Evolutionary conservation across 2,797 vertebrate genomes (phyloP), one percentile per base, ranked within the genome.

Genomic region (Xerus rutilus): DNA sequence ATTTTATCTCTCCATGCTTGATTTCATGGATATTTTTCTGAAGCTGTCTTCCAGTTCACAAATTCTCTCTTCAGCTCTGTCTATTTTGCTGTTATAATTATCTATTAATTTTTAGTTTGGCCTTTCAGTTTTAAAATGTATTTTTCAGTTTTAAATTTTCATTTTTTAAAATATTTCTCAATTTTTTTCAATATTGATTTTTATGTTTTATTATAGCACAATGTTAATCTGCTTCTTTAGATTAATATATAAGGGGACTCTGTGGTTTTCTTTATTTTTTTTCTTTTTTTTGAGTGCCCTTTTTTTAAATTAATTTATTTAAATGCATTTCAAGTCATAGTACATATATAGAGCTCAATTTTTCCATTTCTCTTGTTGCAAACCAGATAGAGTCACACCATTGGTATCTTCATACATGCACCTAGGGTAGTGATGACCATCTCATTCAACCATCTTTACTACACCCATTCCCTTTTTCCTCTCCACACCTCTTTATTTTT

Each of bases 41-140:
- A 79, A 70, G 1, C 4, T 74, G 0, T 76, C 79, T 72, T 95
- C 77, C 77, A 82, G 21, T 65, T 91, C 30, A 88, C 13, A 88
- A 65, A 94, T 72, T 82, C 32, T 86, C 65, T 92, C 93, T 94
- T 87, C 45, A 74, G 14, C 77, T 92, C 17, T 91, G 11, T 85
- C 59, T 84, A 21, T 72, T 89, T 35, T 92, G 15, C 9, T 94
- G 11, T 91, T 94, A 67, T 0, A 65, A 57, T 59, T 13, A 84
- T 67, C 1, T 18, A 39, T 79, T 81, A 84, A 25, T 62, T 92
- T 96, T 96, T 65, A 18, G 13, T 62, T 96, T 82, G 45, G 15
- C 18, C 21, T 62, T 62, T 62, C 23, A 62, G 59, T 25, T 62
- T 62, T 25, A 62, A 62, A 25, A 4, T 73, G 0, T 76, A 39